These are phyloP conservation scores for Hemitrygon akajei DNA, from an alignment of 2,797 vertebrate genomes.

Conservation along the genomic window DNA sequence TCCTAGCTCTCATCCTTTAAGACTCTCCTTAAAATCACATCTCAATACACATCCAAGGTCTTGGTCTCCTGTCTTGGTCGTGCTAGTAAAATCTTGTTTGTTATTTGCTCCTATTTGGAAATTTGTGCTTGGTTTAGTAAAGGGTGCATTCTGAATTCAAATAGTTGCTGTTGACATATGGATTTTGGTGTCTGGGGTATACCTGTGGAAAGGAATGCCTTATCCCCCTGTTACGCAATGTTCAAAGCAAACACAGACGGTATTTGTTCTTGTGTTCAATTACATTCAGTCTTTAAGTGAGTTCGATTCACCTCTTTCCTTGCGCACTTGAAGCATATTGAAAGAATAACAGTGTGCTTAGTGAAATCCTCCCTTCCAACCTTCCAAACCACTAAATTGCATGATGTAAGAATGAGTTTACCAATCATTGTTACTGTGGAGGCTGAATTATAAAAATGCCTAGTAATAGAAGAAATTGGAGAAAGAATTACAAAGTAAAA, in stretches of 20 bases:
- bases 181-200: too few species aligned
- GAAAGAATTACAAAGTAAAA: neutral
- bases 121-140: too few species aligned
- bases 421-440: neutral
- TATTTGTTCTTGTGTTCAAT: too few species aligned
- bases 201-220: too few species aligned
- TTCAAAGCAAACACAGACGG: neutral
- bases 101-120: too few species aligned
- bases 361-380: neutral
- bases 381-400: neutral
- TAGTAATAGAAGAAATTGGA: neutral
- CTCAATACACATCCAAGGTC: too few species aligned
- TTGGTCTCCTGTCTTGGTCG: too few species aligned
- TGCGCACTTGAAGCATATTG: neutral
- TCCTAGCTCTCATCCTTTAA: too few species aligned
- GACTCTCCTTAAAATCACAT: too few species aligned
- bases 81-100: too few species aligned
- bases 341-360: neutral
- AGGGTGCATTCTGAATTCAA: too few species aligned
- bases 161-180: too few species aligned
- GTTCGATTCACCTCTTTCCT: neutral
- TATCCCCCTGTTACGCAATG: neutral
- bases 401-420: neutral
- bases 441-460: neutral
- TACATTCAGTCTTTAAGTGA: neutral